Evolutionary conservation across 37 sponge, comb jelly and placozoan genomes (phyloP).

Genomic region (Cliona cf. orientalis): DNA sequence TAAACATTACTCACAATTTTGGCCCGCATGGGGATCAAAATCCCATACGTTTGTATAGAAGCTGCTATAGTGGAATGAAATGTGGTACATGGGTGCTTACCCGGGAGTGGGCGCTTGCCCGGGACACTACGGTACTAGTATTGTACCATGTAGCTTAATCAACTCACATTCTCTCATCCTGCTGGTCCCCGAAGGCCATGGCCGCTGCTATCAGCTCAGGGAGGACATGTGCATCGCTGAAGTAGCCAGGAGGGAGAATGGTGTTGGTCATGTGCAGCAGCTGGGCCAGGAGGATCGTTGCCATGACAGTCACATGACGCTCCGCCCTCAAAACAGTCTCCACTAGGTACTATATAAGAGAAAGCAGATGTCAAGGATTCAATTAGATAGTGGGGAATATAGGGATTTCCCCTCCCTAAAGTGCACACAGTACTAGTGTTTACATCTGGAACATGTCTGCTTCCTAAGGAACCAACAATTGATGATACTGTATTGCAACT

Average conservation of each 20-base stretch:
- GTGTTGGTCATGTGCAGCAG: conserved; percentile 65
- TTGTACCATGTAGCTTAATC: too few relatives aligned
- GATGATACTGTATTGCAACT: too few relatives aligned
- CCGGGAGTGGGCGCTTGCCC: too few relatives aligned
- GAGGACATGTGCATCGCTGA: conserved; percentile 37
- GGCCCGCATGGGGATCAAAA: too few relatives aligned
- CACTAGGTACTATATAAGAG: conserved; percentile 18
- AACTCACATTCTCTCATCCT: too few relatives aligned
- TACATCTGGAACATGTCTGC: background rate
- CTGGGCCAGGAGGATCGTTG: conserved; percentile 69
- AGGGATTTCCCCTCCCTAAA: background rate
- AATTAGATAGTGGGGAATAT: background rate
- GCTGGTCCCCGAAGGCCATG: conserved; percentile 42
- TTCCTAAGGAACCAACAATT: background rate
- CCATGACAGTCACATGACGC: conserved; percentile 55
- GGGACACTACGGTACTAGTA: too few relatives aligned
- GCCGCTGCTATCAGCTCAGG: conserved; percentile 66
- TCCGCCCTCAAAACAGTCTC: conserved; percentile 33
- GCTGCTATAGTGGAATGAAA: too few relatives aligned
- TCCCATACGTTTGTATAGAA: too few relatives aligned
- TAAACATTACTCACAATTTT: too few relatives aligned
- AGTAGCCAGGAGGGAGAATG: conserved; percentile 56
- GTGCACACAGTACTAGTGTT: background rate
- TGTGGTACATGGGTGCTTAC: too few relatives aligned
- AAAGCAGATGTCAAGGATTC: background rate